Base-by-base conservation (phyloP, 2,113 vertebrate species). In the Falcunculus frontatus region DNA sequence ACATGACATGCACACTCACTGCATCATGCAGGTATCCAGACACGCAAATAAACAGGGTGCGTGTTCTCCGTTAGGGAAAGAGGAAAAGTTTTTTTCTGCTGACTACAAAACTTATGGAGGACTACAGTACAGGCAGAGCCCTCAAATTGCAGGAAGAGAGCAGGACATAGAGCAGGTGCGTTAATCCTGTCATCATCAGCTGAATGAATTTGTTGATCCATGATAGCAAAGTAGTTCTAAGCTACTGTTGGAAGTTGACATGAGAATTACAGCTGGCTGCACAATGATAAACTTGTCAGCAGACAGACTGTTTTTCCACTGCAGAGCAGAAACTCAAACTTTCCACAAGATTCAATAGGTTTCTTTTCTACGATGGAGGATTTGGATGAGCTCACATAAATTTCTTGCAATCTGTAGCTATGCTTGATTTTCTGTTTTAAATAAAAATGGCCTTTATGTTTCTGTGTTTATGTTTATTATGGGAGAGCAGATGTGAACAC, bases 1-100 rank as follows among this genome's bases (percentile, higher is more conserved):
- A 21, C 7, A 3, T 57, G 70, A 23, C 11, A 6, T 7, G 25
- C 0, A n/a, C 7, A 2, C 8, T 63, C 10, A 3, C 39, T 69
- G 64, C 22, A 16, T n/a, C 32, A 14, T 49, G 50, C 30, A 53
- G 19, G 27, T 73, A 17, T 33, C 10, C 49, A 50, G 26, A 13
- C 18, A 21, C 0, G 0, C 23, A 62, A 17, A 59, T 37, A 13
- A 4, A 8, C 16, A 64, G 39, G 13, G 5, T 1, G 2, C 44
- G 23, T 47, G 67, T 83, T 33, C 30, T 35, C 5, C 5, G 6
- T 26, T n/a, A 53, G 7, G 16, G 18, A 65, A 62, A 23, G 29
- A 64, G 27, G 41, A 39, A 32, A 25, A 46, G 30, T 30, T 41
- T 83, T 90, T 33, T 75, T 25, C 35, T 67, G 30, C n/a, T 73